Evolutionary conservation across 1,140 invertebrate genomes (phyloP).

Genomic region (Vanessa tameamea): DNA sequence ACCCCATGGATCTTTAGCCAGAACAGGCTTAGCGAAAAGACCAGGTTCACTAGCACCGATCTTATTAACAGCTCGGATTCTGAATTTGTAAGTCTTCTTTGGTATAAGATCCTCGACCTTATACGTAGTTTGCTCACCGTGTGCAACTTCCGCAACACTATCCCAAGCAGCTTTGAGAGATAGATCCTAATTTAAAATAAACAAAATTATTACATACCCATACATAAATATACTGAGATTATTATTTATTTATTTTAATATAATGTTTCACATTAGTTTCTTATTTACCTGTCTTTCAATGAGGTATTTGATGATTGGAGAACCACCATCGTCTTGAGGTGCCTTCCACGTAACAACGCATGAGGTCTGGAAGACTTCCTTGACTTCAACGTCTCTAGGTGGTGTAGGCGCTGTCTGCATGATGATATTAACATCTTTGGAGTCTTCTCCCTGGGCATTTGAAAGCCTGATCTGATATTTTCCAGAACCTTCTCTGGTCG

Average conservation of each 20-base stretch:
- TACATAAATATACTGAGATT: neutral
- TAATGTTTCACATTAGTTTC: neutral
- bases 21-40: conserved; percentile 89
- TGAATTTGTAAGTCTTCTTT: conserved; percentile 96
- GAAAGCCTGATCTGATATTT: conserved; percentile 92
- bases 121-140: conserved; percentile 85
- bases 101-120: conserved; percentile 93
- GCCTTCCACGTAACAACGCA: conserved; percentile 96
- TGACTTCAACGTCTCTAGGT: conserved; percentile 94
- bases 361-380: conserved; percentile 94
- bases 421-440: conserved; percentile 90
- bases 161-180: conserved; percentile 89
- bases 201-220: neutral
- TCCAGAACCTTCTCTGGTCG: conserved; percentile 89
- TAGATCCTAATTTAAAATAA: conserved; percentile 58
- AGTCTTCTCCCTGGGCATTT: conserved; percentile 93
- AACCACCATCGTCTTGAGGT: conserved; percentile 95
- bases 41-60: conserved; percentile 94
- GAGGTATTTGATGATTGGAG: conserved; percentile 94
- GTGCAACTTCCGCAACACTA: conserved; percentile 87
- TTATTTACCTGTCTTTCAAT: conserved; percentile 94
- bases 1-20: conserved; percentile 99
- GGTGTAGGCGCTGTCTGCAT: conserved; percentile 93
- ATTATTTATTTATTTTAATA: too few relatives aligned
- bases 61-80: conserved; percentile 96